A percentile compares a stretch with the other conserved stretches of the same genome.
phyloP scores from a whole-genome alignment of 2,113 vertebrate species.

The Erinaceus europaeus region DNA sequence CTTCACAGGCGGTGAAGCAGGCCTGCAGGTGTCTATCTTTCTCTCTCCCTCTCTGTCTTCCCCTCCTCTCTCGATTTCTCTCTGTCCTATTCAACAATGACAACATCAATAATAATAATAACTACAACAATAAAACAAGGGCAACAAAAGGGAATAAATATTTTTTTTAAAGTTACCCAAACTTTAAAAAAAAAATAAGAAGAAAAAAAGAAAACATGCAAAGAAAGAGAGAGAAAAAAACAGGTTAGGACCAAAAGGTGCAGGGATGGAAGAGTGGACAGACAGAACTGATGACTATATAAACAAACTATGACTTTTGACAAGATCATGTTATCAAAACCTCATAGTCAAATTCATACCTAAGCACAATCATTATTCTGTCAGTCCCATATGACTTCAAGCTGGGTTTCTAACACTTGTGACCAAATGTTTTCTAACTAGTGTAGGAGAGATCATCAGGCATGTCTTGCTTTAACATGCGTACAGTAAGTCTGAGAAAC shows the following conservation, averaged over 20 bases:
- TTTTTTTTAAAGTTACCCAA: too few species aligned
- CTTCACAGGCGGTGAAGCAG: too few species aligned
- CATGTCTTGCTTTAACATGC: not conserved
- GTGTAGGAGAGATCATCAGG: not conserved
- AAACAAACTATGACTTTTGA: not conserved
- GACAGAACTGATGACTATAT: not conserved
- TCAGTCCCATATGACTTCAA: not conserved
- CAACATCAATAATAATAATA: too few species aligned
- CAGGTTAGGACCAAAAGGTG: rapidly evolving
- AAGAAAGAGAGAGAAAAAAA: not conserved
- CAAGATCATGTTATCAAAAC: not conserved
- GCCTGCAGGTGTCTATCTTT: too few species aligned
- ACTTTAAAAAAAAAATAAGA: not conserved
- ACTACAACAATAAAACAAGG: too few species aligned
- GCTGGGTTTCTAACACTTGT: not conserved
- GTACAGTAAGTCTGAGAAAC: not conserved
- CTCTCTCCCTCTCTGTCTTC: too few species aligned
- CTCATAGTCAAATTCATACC: not conserved
- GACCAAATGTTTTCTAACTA: not conserved
- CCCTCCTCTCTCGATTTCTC: too few species aligned
- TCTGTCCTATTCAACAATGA: too few species aligned
- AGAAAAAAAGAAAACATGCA: too few species aligned
- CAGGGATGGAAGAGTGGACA: not conserved
- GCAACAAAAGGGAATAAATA: too few species aligned
- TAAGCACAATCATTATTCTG: not conserved